Evolutionary conservation across 2,888 invertebrate species (phyloP), one percentile per base, ranked within the genome.

Genomic region (Drosophila nr. fundita): DNA sequence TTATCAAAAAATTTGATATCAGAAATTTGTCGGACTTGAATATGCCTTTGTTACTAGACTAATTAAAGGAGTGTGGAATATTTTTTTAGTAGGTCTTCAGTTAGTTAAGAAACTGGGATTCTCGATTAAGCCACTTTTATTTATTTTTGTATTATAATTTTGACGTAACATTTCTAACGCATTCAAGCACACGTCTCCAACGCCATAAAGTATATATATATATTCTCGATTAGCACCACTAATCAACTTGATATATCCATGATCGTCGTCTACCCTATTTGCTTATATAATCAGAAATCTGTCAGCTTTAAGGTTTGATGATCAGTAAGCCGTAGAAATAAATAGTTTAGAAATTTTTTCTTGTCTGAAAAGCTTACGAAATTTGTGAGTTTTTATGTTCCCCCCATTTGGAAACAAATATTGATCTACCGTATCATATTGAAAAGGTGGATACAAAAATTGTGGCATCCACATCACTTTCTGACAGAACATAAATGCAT

Each of bases 361-460:
- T 15, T 15, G 15, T 36, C 4, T 1, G 7, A 18, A 5, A 36
- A 18, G 18, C 8, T 18, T 8, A 38, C 0, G 18, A 38, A 38
- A 34, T 15, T 34, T 13, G 0, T 0, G 1, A 0, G 13, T 6
- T 36, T 15, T 15, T 36, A 36, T 30, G 30, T 3, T 30, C 10
- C 10, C 30, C 30, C 0, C 3, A 32, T 5, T 34, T 34, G 34
- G 2, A 13, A 15, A 15, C 1, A 21, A 21, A 42, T 5, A 21
- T 21, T n/a, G 42, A 11, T 45, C 45, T 2, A 21, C 13, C 1
- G 13, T 13, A 45, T 45, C 2, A 21, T 21, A 21, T 13, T 2
- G 4, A 4, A 1, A 21, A 21, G 1, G 6, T 21, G 0, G 0
- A 21, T 21, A 7, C 0, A 15, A 0, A 21, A 21, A 7, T 42